Percentiles rank a stretch among this genome's conserved stretches.
Evolutionary conservation across 2,113 vertebrate species (phyloP).

Genomic region (Lanius ludovicianus): DNA sequence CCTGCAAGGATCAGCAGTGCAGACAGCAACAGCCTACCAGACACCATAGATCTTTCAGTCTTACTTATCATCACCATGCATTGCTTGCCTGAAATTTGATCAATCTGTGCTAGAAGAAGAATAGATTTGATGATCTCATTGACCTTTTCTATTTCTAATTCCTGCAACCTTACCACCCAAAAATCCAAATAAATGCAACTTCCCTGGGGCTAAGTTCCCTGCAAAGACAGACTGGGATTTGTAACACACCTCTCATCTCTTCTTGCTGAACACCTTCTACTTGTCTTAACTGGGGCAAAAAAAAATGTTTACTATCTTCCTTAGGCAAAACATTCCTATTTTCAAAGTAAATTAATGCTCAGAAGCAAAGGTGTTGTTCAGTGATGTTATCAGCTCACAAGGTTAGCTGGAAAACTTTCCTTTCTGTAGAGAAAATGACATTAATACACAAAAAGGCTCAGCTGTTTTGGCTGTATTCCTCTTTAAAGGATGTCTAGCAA

Average conservation of each 20-base stretch:
- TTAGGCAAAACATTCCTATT: neutral
- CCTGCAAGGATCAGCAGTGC: neutral
- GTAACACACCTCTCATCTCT: neutral
- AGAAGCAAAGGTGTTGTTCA: neutral
- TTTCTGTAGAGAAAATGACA: neutral
- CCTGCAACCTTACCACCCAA: neutral
- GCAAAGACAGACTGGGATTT: neutral
- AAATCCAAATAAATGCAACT: neutral
- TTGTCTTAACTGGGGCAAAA: neutral
- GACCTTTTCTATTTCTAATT: neutral
- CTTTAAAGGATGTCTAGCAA: slow-evolving; percentile 85
- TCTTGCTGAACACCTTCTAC: neutral
- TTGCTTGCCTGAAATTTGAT: neutral
- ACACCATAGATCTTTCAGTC: neutral
- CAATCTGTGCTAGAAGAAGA: neutral
- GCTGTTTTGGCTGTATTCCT: slow-evolving; percentile 76
- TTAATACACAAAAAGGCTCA: slow-evolving; percentile 38
- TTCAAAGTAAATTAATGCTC: neutral
- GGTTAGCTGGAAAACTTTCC: neutral
- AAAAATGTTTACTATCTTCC: neutral
- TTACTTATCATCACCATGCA: neutral
- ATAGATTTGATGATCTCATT: neutral
- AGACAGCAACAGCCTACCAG: neutral
- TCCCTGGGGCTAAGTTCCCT: neutral
- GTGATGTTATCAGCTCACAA: neutral